Percentiles rank a stretch among this genome's conserved stretches.
Evolutionary conservation across 2,797 vertebrate genomes (phyloP).

Genomic region (Halcyon chelicuti): DNA sequence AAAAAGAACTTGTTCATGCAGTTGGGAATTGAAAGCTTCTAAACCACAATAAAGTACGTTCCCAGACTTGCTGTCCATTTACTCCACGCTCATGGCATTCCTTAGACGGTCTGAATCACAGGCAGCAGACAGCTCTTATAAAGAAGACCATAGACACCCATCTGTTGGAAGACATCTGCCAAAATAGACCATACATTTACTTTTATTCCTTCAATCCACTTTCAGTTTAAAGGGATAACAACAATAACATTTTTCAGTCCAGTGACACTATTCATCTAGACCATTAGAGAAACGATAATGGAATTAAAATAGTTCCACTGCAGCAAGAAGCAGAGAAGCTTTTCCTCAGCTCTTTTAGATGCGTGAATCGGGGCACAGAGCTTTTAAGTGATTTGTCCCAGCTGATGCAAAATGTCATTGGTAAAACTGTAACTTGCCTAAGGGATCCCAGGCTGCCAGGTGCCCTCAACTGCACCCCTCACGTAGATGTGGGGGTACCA

Average conservation of each 20-base stretch:
- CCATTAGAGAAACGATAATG: neutral
- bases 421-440: neutral
- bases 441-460: neutral
- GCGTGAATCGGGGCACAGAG: neutral
- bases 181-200: constrained; percentile 4
- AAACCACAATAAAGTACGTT: constrained; percentile 75
- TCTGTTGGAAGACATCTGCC: constrained; percentile 33
- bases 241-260: constrained; percentile 48
- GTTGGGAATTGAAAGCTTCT: constrained; percentile 72
- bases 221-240: constrained; percentile 23
- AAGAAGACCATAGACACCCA: constrained; percentile 40
- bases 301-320: neutral
- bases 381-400: neutral
- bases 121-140: constrained; percentile 37
- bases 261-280: neutral
- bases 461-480: neutral
- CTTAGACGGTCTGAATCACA: constrained; percentile 64
- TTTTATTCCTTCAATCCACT: constrained; percentile 33
- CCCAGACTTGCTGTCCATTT: constrained; percentile 74
- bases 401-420: neutral
- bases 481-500: neutral
- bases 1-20: constrained; percentile 64
- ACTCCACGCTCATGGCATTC: constrained; percentile 47
- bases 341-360: neutral
- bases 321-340: neutral